Conservation (phyloP, 2,797 vertebrate species). For the Acanthurus tractus region DNA sequence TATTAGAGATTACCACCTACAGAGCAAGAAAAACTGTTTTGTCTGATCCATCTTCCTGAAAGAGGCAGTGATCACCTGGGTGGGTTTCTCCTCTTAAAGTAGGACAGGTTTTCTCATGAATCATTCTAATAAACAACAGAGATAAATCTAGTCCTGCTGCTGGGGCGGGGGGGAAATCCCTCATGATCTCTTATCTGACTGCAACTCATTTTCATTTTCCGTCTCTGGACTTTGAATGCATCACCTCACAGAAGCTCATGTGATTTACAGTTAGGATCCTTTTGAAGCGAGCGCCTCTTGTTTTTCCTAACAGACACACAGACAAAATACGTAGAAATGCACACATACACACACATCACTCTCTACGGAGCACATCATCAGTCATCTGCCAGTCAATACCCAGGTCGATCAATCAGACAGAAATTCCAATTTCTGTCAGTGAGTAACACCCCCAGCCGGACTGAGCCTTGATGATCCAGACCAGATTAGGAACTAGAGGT, state of each 20-base stretch:
- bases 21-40: constrained; percentile 11
- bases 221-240: constrained; percentile 25
- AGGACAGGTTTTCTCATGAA: constrained; percentile 46
- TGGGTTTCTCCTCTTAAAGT: constrained; percentile 23
- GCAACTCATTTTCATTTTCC: constrained; percentile 55
- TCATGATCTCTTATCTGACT: constrained; percentile 43
- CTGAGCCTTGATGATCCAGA: constrained; percentile 46
- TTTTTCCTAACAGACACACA: constrained; percentile 26
- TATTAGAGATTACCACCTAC: constrained; percentile 4
- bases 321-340: constrained; percentile 26
- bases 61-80: constrained; percentile 26
- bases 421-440: constrained; percentile 73
- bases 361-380: constrained; percentile 54
- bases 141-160: constrained; percentile 47
- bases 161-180: too few relatives aligned
- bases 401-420: constrained; percentile 76
- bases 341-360: constrained; percentile 21
- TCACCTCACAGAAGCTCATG: constrained; percentile 30
- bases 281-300: constrained; percentile 1
- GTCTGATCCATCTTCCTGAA: constrained; percentile 45
- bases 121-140: constrained; percentile 34
- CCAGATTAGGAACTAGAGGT: constrained; percentile 38
- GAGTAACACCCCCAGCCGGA: constrained; percentile 58
- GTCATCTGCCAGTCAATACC: constrained; percentile 73
- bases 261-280: constrained; percentile 13